A percentile compares a stretch with the other conserved stretches of the same genome.
Evolutionary conservation across 2,113 vertebrate species (phyloP).

Genomic region (Coptodon bakossiorum): DNA sequence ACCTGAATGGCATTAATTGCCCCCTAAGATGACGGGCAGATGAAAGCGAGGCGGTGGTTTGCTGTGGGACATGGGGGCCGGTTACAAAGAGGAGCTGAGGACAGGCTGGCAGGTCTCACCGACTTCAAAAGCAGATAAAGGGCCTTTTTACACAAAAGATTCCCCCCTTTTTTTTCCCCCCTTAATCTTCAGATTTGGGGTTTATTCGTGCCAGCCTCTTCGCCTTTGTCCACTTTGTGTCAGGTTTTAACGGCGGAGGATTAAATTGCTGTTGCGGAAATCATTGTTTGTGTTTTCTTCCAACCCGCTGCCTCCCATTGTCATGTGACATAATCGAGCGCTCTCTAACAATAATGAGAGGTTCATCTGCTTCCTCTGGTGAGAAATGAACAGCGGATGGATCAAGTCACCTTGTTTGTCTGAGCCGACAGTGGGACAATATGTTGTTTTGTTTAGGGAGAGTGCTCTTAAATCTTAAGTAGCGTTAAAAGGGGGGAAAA

Average conservation of each 20-base stretch:
- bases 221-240: constrained; percentile 62
- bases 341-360: constrained; percentile 35
- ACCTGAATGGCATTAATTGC: constrained; percentile 64
- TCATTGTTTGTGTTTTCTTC: constrained; percentile 63
- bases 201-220: constrained; percentile 50
- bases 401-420: constrained; percentile 36
- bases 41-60: constrained; percentile 54
- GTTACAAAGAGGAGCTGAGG: constrained; percentile 48
- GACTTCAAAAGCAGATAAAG: constrained; percentile 70
- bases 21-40: constrained; percentile 63
- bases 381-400: constrained; percentile 42
- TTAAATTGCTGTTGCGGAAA: constrained; percentile 68
- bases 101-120: constrained; percentile 61
- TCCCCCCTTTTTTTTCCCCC: constrained; percentile 4
- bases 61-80: constrained; percentile 43
- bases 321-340: constrained; percentile 39
- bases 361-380: constrained; percentile 31
- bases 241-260: constrained; percentile 52
- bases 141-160: constrained; percentile 53
- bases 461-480: constrained; percentile 51
- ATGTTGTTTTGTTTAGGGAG: constrained; percentile 37
- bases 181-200: constrained; percentile 61
- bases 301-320: constrained; percentile 41
- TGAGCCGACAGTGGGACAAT: constrained; percentile 8
- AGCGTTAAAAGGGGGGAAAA: neutral